Evolutionary conservation across 2,888 invertebrate species (phyloP).

Genomic region (Resseliella maxima): DNA sequence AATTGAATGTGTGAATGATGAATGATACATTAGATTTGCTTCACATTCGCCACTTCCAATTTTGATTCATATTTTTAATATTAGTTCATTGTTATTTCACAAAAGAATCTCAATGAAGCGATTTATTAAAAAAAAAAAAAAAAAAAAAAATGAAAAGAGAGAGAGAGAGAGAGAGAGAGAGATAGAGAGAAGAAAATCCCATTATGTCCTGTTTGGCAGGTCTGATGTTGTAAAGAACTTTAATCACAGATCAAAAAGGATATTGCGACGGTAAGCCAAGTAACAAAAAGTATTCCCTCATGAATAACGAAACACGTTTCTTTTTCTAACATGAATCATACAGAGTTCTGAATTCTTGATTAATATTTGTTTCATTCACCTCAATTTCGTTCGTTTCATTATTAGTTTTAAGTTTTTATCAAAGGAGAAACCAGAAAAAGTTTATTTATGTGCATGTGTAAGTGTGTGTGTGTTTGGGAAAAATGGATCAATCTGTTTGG

Average conservation of each 20-base stretch:
- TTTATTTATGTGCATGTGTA: not conserved
- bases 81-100: slow-evolving; percentile 34
- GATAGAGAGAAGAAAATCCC: not conserved
- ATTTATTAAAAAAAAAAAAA: not conserved
- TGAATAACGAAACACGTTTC: not conserved
- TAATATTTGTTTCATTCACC: slow-evolving; percentile 28
- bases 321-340: not conserved
- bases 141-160: too few relatives aligned
- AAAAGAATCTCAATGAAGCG: not conserved
- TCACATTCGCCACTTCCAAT: slow-evolving; percentile 44
- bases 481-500: slow-evolving; percentile 19
- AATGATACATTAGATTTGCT: slow-evolving; percentile 45
- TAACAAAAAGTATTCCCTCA: not conserved
- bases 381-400: not conserved
- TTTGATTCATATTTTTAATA: slow-evolving; percentile 45
- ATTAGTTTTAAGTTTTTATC: slow-evolving; percentile 50
- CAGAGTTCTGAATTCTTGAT: not conserved
- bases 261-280: slow-evolving; percentile 9
- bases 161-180: not conserved
- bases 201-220: slow-evolving; percentile 27
- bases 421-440: not conserved
- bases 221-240: not conserved
- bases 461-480: not conserved
- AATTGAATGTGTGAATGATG: slow-evolving; percentile 44
- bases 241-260: slow-evolving; percentile 19